Percentiles rank a stretch among this genome's conserved stretches.
Evolutionary conservation across 2,113 vertebrate genomes (phyloP).

Genomic region (Motacilla alba): DNA sequence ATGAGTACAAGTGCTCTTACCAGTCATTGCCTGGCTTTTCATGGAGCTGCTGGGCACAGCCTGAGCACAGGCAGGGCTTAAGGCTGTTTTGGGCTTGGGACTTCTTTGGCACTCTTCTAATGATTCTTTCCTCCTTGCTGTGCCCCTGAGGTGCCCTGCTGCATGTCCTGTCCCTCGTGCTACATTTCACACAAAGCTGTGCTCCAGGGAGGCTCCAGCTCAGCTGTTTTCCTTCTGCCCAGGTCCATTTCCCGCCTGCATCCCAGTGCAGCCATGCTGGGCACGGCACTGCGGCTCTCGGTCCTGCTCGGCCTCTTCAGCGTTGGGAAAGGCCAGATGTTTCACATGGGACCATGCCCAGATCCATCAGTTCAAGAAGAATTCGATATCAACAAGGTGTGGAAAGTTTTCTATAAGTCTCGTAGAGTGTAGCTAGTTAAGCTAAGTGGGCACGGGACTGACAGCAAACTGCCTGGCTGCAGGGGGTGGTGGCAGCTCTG

Average conservation of each 20-base stretch:
- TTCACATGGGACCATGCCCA: constrained; percentile 84
- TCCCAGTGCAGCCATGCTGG: constrained; percentile 2
- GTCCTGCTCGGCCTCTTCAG: constrained; percentile 30
- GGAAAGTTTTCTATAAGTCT: not conserved
- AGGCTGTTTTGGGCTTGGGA: not conserved
- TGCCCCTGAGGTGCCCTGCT: not conserved
- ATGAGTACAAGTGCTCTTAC: not conserved
- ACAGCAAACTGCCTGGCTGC: not conserved
- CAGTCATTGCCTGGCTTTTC: not conserved
- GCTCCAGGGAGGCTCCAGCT: not conserved
- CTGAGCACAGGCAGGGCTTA: not conserved
- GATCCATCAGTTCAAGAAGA: constrained; percentile 79
- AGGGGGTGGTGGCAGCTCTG: not conserved
- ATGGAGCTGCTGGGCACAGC: not conserved
- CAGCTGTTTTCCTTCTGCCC: not conserved
- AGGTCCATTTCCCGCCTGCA: not conserved
- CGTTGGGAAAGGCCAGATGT: constrained; percentile 72
- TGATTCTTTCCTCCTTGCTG: not conserved
- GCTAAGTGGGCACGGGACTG: not conserved
- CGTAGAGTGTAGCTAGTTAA: rapidly evolving
- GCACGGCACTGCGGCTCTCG: not conserved
- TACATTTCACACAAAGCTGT: not conserved
- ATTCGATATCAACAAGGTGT: constrained; percentile 83
- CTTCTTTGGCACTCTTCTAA: not conserved
- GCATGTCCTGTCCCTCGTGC: not conserved